Conservation (phyloP, 2,888 invertebrate species). For the Amphipyra tragopoginis region DNA sequence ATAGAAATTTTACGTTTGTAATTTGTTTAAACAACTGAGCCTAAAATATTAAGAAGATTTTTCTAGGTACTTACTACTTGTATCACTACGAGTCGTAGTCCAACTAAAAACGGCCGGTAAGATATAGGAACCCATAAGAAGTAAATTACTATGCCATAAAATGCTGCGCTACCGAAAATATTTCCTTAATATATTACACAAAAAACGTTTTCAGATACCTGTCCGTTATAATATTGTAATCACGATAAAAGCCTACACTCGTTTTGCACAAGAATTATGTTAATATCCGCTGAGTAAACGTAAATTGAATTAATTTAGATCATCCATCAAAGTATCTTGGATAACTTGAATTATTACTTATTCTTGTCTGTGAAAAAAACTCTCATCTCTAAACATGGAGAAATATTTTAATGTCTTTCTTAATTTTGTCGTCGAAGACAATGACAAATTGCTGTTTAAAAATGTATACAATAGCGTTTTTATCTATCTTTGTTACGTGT, state of each 20-base stretch:
- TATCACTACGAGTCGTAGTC: too few species aligned
- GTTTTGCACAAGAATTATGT: constrained; percentile 41
- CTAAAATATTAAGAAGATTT: too few species aligned
- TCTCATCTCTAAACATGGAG: constrained; percentile 63
- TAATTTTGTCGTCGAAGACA: constrained; percentile 64
- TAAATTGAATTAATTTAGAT: constrained; percentile 76
- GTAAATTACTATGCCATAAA: too few species aligned
- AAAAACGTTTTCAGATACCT: constrained; percentile 8
- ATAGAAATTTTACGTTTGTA: too few species aligned
- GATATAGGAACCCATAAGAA: too few species aligned
- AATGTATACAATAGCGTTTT: constrained; percentile 30
- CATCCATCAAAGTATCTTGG: constrained; percentile 79
- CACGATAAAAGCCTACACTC: constrained; percentile 59
- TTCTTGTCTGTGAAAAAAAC: constrained; percentile 68
- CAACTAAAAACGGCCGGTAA: too few species aligned
- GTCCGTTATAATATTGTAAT: constrained; percentile 40
- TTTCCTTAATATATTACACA: background rate
- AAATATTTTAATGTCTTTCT: constrained; percentile 70
- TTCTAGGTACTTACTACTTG: too few species aligned
- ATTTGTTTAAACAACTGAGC: too few species aligned
- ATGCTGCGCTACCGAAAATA: background rate
- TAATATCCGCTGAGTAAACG: constrained; percentile 63
- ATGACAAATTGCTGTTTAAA: constrained; percentile 64
- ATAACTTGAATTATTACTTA: constrained; percentile 69
- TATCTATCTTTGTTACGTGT: constrained; percentile 19